phyloP scores from a whole-genome alignment of 2,797 vertebrate species.

The Echeneis naucrates region DNA sequence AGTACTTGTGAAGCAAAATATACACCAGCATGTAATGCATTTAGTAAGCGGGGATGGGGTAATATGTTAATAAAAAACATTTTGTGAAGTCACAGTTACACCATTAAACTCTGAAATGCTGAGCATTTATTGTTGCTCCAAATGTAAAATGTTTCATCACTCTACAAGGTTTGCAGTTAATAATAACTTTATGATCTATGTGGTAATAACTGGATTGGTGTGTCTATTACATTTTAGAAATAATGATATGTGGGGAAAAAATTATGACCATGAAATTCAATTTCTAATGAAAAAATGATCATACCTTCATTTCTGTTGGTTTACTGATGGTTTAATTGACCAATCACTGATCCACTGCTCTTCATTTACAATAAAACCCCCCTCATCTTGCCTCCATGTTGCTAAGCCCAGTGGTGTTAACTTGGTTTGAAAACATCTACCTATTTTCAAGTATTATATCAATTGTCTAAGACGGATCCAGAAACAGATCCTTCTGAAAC shows the following conservation, averaged over 20 bases:
- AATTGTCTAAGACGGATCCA: conserved; percentile 65
- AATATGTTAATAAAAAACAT: conserved; percentile 13
- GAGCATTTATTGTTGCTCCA: not conserved
- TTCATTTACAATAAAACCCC: conserved; percentile 10
- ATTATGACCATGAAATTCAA: not conserved
- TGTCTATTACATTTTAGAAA: not conserved
- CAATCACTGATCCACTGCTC: not conserved
- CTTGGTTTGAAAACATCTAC: conserved; percentile 55
- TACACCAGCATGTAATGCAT: conserved; percentile 18
- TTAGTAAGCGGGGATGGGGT: conserved; percentile 2
- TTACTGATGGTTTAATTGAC: not conserved
- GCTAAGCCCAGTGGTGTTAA: conserved; percentile 48
- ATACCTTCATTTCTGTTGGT: not conserved
- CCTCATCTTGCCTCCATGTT: conserved; percentile 15
- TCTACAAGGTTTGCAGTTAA: not conserved
- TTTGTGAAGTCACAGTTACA: conserved; percentile 30
- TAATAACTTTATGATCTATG: not conserved
- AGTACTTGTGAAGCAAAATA: conserved; percentile 26
- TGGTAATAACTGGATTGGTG: conserved; percentile 4
- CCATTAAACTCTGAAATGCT: conserved; percentile 10
- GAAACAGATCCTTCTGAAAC: conserved; percentile 76
- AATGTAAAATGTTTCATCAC: not conserved
- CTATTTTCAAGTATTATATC: conserved; percentile 60
- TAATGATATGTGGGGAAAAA: not conserved
- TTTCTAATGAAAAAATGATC: not conserved